Evolutionary conservation across 1,140 invertebrate genomes (phyloP).

Genomic region (Lethocerus indicus): DNA sequence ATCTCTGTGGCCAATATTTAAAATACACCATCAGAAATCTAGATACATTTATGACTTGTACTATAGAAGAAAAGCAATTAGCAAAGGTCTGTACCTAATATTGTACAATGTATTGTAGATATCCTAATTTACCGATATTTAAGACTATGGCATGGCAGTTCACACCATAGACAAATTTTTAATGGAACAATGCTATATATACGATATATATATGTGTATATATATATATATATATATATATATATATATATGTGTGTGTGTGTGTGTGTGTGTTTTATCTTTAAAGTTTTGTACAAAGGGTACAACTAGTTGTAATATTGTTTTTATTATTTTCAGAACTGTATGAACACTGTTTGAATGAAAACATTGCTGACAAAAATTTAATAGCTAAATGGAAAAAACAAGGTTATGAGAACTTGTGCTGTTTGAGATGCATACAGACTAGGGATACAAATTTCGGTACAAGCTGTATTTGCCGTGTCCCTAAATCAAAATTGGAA

Average conservation of each 20-base stretch:
- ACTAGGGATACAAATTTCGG: conserved; percentile 98
- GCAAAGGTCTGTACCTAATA: conserved; percentile 40
- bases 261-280: too few species aligned
- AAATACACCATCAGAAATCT: conserved; percentile 96
- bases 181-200: too few species aligned
- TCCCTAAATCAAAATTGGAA: conserved; percentile 95
- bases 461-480: conserved; percentile 97
- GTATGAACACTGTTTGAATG: conserved; percentile 93
- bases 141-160: too few species aligned
- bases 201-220: too few species aligned
- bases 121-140: too few species aligned
- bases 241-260: too few species aligned
- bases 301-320: not conserved
- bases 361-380: conserved; percentile 94
- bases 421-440: conserved; percentile 97
- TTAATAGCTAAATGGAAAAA: conserved; percentile 99
- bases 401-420: conserved; percentile 97
- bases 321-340: conserved; percentile 44
- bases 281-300: not conserved
- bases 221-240: too few species aligned
- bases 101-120: too few species aligned
- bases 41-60: conserved; percentile 96
- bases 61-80: conserved; percentile 92
- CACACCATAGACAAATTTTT: too few species aligned
- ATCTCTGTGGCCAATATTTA: conserved; percentile 97